Evolutionary conservation across 2,888 invertebrate species (phyloP), one percentile per base, ranked within the genome.

Genomic region (Corythucha ciliata): DNA sequence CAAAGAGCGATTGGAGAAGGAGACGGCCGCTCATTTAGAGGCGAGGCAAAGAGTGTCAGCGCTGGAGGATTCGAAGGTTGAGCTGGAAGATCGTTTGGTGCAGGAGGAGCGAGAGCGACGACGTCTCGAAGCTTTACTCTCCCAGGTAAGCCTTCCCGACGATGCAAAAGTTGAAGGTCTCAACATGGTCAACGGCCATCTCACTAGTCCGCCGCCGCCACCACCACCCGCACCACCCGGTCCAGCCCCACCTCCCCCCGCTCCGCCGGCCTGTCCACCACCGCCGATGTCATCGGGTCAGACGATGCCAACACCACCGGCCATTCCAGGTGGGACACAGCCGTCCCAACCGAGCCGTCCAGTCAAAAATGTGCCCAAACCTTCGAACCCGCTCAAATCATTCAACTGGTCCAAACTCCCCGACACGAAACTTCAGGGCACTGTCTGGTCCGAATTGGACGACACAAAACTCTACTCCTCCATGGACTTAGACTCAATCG

Each of bases 351-450:
- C 63, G 0, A 63, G 61, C 32, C 58, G 59, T 16, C 60, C 62
- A 12, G 61, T 61, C 68, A 92, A 90, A 70, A 88, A 92, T 69
- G 87, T 92, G 52, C 97, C 97, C 10, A 87, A 88, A 61, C 89
- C 96, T 0, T 79, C 86, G 4, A 89, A 89, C 68, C 90, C 93
- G 0, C 71, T 97, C 48, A 96, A 96, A 69, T 91, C 92, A 48
- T 91, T 97, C 73, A 97, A 97, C 72, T 97, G 97, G 97, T 87
- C 89, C 46, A 94, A 91, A 67, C 73, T 94, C 54, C 90, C 93
- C 0, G 92, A 93, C 61, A 78, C 83, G 33, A 91, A 92, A 66
- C 74, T 96, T 2, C 81, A 82, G 59, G 94, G 93, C 8, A 96
- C 96, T 0, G 83, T 97, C 56, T 97, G 96, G 94, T 86, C 83